Evolutionary conservation across 2,113 vertebrate genomes (phyloP).

Genomic region (Rousettus leschenaultii): DNA sequence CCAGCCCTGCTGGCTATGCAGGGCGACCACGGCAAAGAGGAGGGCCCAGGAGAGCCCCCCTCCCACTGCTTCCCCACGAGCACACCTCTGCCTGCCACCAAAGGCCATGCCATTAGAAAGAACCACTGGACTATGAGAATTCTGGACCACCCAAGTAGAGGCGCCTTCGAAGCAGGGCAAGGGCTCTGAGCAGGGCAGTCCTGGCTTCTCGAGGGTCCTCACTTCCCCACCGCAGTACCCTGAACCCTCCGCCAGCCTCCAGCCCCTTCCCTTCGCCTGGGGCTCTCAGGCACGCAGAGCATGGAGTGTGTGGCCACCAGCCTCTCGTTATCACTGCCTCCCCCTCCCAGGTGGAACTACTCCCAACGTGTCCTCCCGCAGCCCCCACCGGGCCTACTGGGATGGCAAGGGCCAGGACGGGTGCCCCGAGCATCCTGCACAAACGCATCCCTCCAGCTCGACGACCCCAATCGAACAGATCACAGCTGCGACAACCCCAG

Average conservation of each 20-base stretch:
- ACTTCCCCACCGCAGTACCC: not conserved
- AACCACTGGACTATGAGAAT: not conserved
- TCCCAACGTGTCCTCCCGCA: not conserved
- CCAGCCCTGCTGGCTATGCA: not conserved
- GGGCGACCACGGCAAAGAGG: not conserved
- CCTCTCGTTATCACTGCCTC: not conserved
- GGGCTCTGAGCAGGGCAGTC: not conserved
- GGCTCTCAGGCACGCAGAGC: not conserved
- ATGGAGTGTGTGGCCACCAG: not conserved
- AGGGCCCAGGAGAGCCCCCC: not conserved
- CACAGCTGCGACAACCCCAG: not conserved
- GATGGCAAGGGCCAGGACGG: not conserved
- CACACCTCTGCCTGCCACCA: not conserved
- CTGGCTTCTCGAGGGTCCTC: not conserved
- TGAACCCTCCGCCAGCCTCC: not conserved
- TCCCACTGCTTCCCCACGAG: not conserved
- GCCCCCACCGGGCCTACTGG: not conserved
- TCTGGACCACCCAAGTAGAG: not conserved
- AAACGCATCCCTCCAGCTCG: not conserved
- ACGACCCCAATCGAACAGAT: not conserved
- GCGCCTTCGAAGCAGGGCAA: not conserved
- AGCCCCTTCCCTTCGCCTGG: not conserved
- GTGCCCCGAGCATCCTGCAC: not conserved
- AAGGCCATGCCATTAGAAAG: not conserved
- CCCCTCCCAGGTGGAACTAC: not conserved